phyloP scores from a whole-genome alignment of 2,888 invertebrate genomes.

The Campoplex nolae region DNA sequence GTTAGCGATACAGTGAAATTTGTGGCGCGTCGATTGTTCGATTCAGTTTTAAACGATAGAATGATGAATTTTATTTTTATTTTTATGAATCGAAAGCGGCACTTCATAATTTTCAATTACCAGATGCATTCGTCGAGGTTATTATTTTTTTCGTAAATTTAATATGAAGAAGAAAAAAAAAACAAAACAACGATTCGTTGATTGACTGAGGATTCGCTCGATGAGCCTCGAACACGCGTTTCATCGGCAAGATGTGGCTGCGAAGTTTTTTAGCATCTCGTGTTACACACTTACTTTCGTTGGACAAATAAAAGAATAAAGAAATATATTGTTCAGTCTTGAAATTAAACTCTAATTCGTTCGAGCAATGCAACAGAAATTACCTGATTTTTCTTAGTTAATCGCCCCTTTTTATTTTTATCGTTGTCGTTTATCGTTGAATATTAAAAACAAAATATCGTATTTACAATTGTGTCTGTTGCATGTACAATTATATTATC shows the following conservation, averaged over 20 bases:
- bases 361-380: not conserved
- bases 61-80: constrained; percentile 15
- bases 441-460: constrained; percentile 48
- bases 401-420: constrained; percentile 44
- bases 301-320: constrained; percentile 11
- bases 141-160: constrained; percentile 30
- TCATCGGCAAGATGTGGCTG: constrained; percentile 64
- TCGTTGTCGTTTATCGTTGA: constrained; percentile 42
- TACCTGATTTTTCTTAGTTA: constrained; percentile 34
- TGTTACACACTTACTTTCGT: not conserved
- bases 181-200: constrained; percentile 44
- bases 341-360: constrained; percentile 37
- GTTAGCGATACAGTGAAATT: constrained; percentile 48
- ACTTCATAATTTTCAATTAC: constrained; percentile 52
- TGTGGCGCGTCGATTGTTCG: constrained; percentile 49
- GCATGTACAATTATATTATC: constrained; percentile 24
- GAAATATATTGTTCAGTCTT: constrained; percentile 39
- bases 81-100: constrained; percentile 18
- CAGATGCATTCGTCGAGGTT: constrained; percentile 40
- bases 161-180: not conserved
- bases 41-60: constrained; percentile 42
- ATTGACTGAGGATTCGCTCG: constrained; percentile 62
- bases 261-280: constrained; percentile 19
- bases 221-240: constrained; percentile 58
- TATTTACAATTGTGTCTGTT: constrained; percentile 59